Conservation (phyloP, 2,888 invertebrate genomes). For the Norana najaformis region DNA sequence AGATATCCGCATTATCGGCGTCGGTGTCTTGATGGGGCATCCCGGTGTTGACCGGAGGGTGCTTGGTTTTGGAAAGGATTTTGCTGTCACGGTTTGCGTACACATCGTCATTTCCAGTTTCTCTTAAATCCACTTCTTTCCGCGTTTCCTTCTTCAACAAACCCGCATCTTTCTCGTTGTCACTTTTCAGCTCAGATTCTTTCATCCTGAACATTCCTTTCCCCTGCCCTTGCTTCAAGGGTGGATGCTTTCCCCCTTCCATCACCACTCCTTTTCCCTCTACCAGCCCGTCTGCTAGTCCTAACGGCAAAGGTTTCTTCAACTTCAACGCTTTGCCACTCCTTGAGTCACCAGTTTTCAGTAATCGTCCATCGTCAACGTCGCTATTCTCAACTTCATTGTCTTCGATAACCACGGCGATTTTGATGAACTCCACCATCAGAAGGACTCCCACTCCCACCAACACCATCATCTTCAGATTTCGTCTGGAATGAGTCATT, state of each 20-base stretch:
- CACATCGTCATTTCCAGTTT: background rate
- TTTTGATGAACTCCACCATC: background rate
- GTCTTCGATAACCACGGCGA: conserved; percentile 7
- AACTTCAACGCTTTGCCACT: background rate
- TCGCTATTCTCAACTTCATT: conserved; percentile 33
- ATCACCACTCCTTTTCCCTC: background rate
- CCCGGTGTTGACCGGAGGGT: background rate
- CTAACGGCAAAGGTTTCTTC: background rate
- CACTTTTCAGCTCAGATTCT: background rate
- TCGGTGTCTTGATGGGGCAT: background rate
- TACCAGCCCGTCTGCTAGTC: background rate
- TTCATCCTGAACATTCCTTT: background rate
- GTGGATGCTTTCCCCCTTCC: background rate
- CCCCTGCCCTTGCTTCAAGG: background rate
- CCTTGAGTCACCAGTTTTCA: background rate
- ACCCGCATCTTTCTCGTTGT: background rate
- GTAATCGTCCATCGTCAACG: conserved; percentile 28
- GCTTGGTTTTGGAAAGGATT: background rate
- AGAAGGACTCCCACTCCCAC: background rate
- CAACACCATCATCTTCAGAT: background rate
- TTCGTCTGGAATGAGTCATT: background rate
- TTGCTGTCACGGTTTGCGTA: background rate
- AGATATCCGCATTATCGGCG: background rate
- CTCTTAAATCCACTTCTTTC: background rate
- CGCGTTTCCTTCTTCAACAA: background rate